Evolutionary conservation across 2,797 vertebrate genomes (phyloP), one percentile per base, ranked within the genome.

Genomic region (Sarcoramphus papa): DNA sequence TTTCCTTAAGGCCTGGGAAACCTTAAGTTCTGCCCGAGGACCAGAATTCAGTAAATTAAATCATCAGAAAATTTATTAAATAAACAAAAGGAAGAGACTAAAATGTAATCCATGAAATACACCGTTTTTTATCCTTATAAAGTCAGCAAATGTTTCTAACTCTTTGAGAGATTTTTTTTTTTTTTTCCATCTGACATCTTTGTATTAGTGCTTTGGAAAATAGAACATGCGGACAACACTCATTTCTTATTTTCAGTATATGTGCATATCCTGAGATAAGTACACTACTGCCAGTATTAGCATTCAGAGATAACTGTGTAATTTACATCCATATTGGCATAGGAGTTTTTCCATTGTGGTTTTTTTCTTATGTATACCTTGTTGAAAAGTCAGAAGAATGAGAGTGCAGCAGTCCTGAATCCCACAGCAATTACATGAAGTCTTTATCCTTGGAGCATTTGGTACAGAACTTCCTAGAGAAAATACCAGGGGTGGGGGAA

Each of bases 1-100:
- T 77, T 48, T 93, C 56, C 64, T 77, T 63, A 60, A 75, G 72
- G 81, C 57, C 92, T 94, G 67, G 73, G 30, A 92, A 95, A 37
- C 74, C 56, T 83, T 72, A 56, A 85, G 57, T 90, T 90, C 85
- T 14, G 72, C 41, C 7, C 5, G 84, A 91, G 80, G 79, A 86
- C 59, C 74, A 86, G 74, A 92, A 88, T 94, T 96, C 79, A 93
- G 87, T 83, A 85, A 95, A 96, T 90, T 72, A 92, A 82, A 93
- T 94, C 75, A 94, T 62, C 75, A 84, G 63, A 80, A 95, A 88
- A 86, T 23, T 19, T 91, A 83, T 96, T 96, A 92, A 93, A 94
- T 88, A 93, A 97, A 88, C 85, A 91, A 57, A 95, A 95, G 50
- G 68, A 95, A 89, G 85, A 94, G 43, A 30, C 68, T 68, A 67